Evolutionary conservation across 2,797 vertebrate genomes (phyloP).

Genomic region (Tolypeutes matacus): DNA sequence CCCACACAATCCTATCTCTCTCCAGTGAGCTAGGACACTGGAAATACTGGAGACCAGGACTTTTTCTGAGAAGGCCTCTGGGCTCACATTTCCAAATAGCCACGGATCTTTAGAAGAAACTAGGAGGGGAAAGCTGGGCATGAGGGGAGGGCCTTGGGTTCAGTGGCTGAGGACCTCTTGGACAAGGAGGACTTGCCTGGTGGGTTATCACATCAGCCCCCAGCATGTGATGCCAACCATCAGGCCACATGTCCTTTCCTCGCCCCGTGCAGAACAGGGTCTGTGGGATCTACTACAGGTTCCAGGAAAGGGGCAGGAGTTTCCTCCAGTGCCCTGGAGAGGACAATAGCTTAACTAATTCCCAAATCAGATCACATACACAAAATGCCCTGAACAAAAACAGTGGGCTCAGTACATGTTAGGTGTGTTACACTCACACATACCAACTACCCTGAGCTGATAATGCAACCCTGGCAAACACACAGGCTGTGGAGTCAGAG

Average conservation of each 20-base stretch:
- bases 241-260: neutral
- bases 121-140: neutral
- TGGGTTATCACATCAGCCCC: neutral
- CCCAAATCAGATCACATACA: neutral
- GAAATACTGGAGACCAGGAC: neutral
- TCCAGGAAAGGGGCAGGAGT: slow-evolving; percentile 31
- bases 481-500: neutral
- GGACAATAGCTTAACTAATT: neutral
- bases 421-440: neutral
- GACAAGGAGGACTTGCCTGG: neutral
- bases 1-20: neutral
- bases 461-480: neutral
- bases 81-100: neutral
- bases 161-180: neutral
- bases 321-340: neutral
- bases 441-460: neutral
- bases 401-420: neutral
- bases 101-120: neutral
- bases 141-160: neutral
- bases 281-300: neutral
- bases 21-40: neutral
- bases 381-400: neutral
- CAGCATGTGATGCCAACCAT: no score
- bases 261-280: neutral
- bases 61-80: slow-evolving; percentile 6